Evolutionary conservation across 2,888 invertebrate species (phyloP).

Genomic region (Lithophane leautieri): DNA sequence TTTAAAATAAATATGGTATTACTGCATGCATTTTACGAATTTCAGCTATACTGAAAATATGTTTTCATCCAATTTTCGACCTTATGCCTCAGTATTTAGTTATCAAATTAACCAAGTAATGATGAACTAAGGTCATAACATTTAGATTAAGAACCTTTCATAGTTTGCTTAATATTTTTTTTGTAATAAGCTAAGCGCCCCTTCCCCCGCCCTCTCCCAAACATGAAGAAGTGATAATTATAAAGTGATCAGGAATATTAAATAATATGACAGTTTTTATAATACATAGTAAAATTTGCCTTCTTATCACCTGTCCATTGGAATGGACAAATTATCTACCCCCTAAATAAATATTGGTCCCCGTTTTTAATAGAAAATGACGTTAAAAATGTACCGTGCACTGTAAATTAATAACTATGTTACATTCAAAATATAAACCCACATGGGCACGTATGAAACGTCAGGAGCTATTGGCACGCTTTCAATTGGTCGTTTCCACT

Average conservation of each 20-base stretch:
- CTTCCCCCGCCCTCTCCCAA: constrained; percentile 39
- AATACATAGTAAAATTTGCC: constrained; percentile 26
- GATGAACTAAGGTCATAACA: constrained; percentile 36
- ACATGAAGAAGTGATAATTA: constrained; percentile 63
- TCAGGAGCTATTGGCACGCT: too few species aligned
- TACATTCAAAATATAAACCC: too few species aligned
- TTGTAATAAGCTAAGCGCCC: constrained; percentile 44
- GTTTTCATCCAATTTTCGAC: constrained; percentile 42
- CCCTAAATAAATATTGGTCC: background rate
- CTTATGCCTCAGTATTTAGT: constrained; percentile 38
- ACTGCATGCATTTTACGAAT: constrained; percentile 28
- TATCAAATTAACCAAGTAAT: constrained; percentile 26
- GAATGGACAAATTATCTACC: background rate
- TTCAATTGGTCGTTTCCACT: too few species aligned
- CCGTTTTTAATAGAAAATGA: background rate
- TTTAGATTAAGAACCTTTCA: constrained; percentile 29
- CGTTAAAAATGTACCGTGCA: background rate
- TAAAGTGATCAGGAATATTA: constrained; percentile 60
- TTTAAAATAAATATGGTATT: background rate
- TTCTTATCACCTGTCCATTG: constrained; percentile 38
- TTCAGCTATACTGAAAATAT: constrained; percentile 18
- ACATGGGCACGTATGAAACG: too few species aligned
- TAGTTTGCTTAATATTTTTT: constrained; percentile 37
- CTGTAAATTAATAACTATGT: background rate
- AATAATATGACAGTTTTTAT: constrained; percentile 59